Base-by-base conservation (phyloP, 92 coral and sea anemone species). In the Epizoanthus stellaris region DNA sequence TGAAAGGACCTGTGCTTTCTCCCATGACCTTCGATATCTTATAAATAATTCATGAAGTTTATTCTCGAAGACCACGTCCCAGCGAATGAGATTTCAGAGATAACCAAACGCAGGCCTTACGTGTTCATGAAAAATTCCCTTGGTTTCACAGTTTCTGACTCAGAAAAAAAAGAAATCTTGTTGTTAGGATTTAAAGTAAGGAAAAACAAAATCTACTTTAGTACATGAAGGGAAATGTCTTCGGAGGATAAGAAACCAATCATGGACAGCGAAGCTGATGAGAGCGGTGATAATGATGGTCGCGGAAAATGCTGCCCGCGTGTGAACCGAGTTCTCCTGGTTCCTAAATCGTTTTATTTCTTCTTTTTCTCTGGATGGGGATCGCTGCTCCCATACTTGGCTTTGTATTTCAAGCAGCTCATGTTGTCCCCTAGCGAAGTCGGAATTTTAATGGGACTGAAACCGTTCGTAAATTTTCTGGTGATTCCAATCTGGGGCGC, bases 401-500 rank as follows among this genome's bases (percentile, higher is more conserved):
- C 99, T 62, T 84, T 96, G 82, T 96, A 96, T 87, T 96, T 96
- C 91, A 96, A 96, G 68, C 99, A 96, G 86, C 80, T 96, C 71
- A 90, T 96, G 93, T 87, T 96, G 60, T 95, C 99, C 23, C 99
- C 99, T 36, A 96, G 98, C 42, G 98, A 96, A 87, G 99, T 96
- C 23, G 99, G 99, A 16, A 94, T 96, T 43, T 93, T 96, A 4
- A 96, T 96, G 99, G 99, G 99, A 49, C 87, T 96, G 3, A 96
- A 96, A 68, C 99, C 99, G 21, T 96, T 96, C 85, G 98, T 96
- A 56, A 96, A 96, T 84, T 96, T 96, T 82, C 93, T 96, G 42
- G 99, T 96, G 19, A 96, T 96, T 58, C 99, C 99, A 49, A 91
- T 96, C 56, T 96, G 99, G 99, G 99, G 99, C 54, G 99, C 99